Percentiles rank a stretch among this genome's conserved stretches.
phyloP scores from a whole-genome alignment of 2,888 invertebrate species.

The Campoplex nolae region DNA sequence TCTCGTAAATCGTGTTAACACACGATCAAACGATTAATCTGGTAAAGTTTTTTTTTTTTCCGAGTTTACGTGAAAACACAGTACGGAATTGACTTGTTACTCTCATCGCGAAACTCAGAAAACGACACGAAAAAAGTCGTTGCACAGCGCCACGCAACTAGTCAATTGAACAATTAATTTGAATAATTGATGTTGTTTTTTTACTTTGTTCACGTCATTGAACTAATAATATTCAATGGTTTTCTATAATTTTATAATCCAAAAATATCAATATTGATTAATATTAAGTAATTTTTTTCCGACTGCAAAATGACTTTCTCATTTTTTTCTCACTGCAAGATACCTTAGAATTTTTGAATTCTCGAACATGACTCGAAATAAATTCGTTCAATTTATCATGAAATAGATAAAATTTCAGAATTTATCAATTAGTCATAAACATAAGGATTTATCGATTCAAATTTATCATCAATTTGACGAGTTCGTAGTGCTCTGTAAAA shows the following conservation, averaged over 20 bases:
- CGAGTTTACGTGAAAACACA: not conserved
- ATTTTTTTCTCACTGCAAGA: not conserved
- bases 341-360: not conserved
- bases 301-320: not conserved
- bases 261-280: not conserved
- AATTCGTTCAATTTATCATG: not conserved
- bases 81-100: constrained; percentile 32
- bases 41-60: constrained; percentile 1
- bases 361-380: not conserved
- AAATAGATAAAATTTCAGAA: no score
- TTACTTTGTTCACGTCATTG: not conserved
- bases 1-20: not conserved
- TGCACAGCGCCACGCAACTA: not conserved
- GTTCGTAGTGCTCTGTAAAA: not conserved
- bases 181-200: not conserved
- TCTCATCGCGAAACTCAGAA: not conserved
- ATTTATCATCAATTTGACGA: constrained; percentile 19
- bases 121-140: constrained; percentile 17
- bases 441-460: not conserved
- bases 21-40: constrained; percentile 1
- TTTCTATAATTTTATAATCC: not conserved
- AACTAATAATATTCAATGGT: constrained; percentile 15
- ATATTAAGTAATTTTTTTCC: not conserved
- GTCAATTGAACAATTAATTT: constrained; percentile 9
- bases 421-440: not conserved